Evolutionary conservation across 2,797 vertebrate genomes (phyloP).

Genomic region (Bradypodion ventrale): DNA sequence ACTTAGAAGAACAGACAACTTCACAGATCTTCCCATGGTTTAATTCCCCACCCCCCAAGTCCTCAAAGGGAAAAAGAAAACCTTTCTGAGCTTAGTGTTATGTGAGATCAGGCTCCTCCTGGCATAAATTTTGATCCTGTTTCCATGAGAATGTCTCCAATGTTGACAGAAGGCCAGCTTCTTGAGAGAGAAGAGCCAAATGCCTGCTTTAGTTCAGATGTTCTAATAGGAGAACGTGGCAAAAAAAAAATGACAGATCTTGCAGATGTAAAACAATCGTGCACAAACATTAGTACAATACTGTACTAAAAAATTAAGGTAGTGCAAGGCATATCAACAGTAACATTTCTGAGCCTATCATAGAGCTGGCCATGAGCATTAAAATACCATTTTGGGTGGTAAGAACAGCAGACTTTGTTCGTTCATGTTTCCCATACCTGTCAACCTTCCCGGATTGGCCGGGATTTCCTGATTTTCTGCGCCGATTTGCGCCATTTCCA

Average conservation of each 20-base stretch:
- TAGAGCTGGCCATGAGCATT: neutral
- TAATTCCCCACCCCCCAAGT: neutral
- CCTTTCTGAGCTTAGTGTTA: neutral
- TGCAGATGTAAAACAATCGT: neutral
- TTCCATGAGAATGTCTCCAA: neutral
- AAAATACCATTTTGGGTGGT: neutral
- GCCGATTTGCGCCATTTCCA: too few relatives aligned
- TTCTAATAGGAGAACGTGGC: neutral
- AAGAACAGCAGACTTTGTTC: neutral
- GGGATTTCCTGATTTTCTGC: too few relatives aligned
- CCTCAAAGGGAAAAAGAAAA: neutral
- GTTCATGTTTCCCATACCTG: neutral
- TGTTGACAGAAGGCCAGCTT: neutral
- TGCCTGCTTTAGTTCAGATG: neutral
- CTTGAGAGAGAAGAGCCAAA: neutral
- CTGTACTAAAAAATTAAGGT: neutral
- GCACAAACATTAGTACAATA: neutral
- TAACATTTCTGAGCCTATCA: neutral
- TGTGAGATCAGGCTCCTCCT: neutral
- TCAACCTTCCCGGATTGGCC: too few relatives aligned
- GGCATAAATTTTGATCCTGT: neutral
- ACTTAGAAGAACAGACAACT: neutral
- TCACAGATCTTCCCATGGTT: neutral
- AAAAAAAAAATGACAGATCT: too few relatives aligned
- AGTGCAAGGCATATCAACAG: too few relatives aligned